Conservation (phyloP, 2,888 invertebrate species). For the Anarsia innoxiella region DNA sequence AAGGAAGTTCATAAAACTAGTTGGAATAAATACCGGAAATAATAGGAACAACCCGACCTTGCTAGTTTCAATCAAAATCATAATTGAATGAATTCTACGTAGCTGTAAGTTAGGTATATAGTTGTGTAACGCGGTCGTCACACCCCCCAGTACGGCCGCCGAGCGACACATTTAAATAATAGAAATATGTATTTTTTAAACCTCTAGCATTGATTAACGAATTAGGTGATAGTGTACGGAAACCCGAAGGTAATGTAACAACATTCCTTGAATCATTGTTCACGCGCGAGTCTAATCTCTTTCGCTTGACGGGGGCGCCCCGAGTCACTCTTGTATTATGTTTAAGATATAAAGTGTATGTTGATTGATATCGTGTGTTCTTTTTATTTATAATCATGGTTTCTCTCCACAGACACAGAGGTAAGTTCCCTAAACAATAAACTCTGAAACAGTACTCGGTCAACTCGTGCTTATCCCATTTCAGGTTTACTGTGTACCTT, state of each 20-base stretch:
- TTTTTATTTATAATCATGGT: conserved; percentile 70
- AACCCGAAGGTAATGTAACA: conserved; percentile 52
- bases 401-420: conserved; percentile 65
- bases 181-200: conserved; percentile 40
- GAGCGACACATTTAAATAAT: conserved; percentile 27
- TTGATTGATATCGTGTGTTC: conserved; percentile 68
- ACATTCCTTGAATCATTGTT: conserved; percentile 60
- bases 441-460: not conserved
- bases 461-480: conserved; percentile 2
- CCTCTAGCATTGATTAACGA: conserved; percentile 43
- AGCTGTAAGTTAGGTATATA: conserved; percentile 29
- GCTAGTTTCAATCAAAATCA: too few relatives aligned
- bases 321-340: conserved; percentile 59
- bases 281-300: conserved; percentile 25
- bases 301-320: conserved; percentile 42
- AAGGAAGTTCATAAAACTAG: too few relatives aligned
- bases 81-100: conserved; percentile 18
- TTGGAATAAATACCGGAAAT: too few relatives aligned
- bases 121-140: conserved; percentile 22
- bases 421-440: conserved; percentile 55
- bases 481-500: conserved; percentile 4
- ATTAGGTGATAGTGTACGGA: conserved; percentile 43
- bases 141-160: conserved; percentile 25
- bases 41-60: too few relatives aligned
- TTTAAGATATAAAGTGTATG: conserved; percentile 75